phyloP scores from a whole-genome alignment of 2,888 invertebrate genomes.

The Apodemia mormo region DNA sequence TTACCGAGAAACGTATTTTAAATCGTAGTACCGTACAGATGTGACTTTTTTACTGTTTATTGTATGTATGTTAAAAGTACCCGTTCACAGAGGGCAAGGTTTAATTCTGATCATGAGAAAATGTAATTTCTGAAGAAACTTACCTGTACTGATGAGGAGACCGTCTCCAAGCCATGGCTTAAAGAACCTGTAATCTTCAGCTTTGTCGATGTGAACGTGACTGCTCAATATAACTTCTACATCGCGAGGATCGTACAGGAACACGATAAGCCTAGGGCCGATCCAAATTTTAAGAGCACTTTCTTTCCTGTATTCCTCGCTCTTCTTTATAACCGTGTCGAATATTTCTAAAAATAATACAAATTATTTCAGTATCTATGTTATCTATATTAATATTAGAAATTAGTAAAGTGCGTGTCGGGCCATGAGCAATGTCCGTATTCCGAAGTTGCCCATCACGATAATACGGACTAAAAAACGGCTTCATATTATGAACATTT shows the following conservation, averaged over 20 bases:
- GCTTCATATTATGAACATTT: too few species aligned
- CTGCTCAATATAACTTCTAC: slow-evolving; percentile 90
- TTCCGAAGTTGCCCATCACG: too few species aligned
- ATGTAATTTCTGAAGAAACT: slow-evolving; percentile 36
- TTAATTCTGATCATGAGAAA: too few species aligned
- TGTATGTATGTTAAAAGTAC: too few species aligned
- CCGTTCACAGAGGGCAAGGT: too few species aligned
- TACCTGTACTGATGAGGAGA: slow-evolving; percentile 90
- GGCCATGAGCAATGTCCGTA: too few species aligned
- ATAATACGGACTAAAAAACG: too few species aligned
- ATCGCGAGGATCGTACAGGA: slow-evolving; percentile 88
- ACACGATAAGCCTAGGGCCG: slow-evolving; percentile 88
- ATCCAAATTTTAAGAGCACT: slow-evolving; percentile 86
- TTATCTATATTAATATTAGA: too few species aligned
- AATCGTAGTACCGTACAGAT: too few species aligned
- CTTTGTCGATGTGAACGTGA: slow-evolving; percentile 90
- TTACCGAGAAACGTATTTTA: too few species aligned
- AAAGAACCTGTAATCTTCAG: slow-evolving; percentile 89
- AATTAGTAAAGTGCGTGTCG: too few species aligned
- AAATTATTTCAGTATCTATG: background rate
- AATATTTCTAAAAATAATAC: slow-evolving; percentile 83
- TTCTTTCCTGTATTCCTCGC: slow-evolving; percentile 78
- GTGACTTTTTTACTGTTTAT: too few species aligned
- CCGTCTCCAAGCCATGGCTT: slow-evolving; percentile 93
- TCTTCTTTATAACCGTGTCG: slow-evolving; percentile 79